Evolutionary conservation across 2,113 vertebrate species (phyloP).

Genomic region (Oreochromis tanganicae): DNA sequence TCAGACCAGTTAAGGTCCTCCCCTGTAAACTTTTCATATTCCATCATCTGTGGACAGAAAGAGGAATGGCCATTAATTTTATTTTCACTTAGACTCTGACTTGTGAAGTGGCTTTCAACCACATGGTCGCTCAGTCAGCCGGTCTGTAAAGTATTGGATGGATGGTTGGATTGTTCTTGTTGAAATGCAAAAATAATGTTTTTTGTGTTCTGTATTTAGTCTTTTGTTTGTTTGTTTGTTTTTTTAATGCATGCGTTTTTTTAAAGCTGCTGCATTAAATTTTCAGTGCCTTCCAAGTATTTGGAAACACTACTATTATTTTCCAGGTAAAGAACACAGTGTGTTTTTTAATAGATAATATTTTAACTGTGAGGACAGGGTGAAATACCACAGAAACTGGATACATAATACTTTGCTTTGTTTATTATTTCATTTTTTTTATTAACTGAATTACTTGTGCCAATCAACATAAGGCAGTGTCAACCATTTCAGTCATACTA

Average conservation of each 20-base stretch:
- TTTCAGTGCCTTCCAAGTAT: background rate
- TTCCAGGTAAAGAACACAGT: no score
- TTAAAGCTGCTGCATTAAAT: background rate
- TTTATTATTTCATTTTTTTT: background rate
- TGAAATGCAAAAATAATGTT: background rate
- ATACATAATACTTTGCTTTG: background rate
- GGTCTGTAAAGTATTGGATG: background rate
- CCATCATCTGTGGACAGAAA: background rate
- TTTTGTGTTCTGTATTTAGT: background rate
- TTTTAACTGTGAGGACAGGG: no score
- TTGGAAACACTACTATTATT: no score
- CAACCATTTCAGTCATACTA: background rate
- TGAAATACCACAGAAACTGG: no score
- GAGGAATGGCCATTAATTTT: background rate
- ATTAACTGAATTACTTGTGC: background rate
- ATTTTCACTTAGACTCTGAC: background rate
- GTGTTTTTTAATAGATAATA: no score
- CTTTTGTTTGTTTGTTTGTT: background rate
- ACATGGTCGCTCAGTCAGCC: background rate
- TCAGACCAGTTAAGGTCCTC: rapidly evolving
- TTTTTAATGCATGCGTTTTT: no score
- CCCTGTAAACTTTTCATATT: rapidly evolving
- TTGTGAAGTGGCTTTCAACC: background rate
- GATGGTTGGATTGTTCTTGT: background rate
- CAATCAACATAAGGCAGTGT: background rate